These are phyloP conservation scores for Siphlonurus alternatus DNA, from an alignment of 2,888 invertebrate species.

Conservation along the genomic window DNA sequence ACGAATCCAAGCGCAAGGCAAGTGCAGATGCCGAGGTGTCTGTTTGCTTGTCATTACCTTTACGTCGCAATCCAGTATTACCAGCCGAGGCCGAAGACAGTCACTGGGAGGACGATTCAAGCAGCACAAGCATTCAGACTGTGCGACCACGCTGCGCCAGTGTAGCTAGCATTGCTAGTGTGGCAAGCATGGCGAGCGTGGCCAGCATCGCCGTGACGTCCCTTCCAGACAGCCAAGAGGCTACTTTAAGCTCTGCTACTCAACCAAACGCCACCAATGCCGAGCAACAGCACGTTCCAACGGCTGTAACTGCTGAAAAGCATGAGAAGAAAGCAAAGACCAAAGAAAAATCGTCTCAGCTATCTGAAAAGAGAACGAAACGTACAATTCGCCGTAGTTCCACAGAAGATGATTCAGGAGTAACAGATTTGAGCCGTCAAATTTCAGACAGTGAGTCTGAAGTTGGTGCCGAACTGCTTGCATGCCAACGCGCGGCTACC, in stretches of 20 bases:
- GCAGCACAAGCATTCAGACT: conserved; percentile 19
- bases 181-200: neutral
- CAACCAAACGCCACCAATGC: neutral
- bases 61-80: conserved; percentile 4
- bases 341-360: neutral
- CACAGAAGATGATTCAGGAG: conserved; percentile 47
- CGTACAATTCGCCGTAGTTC: neutral
- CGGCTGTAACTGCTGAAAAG: too few species aligned
- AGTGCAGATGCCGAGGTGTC: conserved; percentile 14
- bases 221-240: neutral
- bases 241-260: neutral
- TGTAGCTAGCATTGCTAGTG: neutral
- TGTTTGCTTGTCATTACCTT: conserved; percentile 13
- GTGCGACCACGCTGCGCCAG: conserved; percentile 11
- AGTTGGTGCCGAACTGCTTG: conserved; percentile 28
- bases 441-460: conserved; percentile 41
- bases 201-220: neutral
- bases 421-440: conserved; percentile 49
- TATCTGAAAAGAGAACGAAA: neutral
- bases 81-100: conserved; percentile 6
- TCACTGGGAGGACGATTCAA: conserved; percentile 20
- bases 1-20: neutral
- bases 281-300: neutral
- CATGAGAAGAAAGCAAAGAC: neutral
- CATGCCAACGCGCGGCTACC: conserved; percentile 51